Evolutionary conservation across 1,140 invertebrate species (phyloP), one percentile per base, ranked within the genome.

Genomic region (Macrobrachium rosenbergii): DNA sequence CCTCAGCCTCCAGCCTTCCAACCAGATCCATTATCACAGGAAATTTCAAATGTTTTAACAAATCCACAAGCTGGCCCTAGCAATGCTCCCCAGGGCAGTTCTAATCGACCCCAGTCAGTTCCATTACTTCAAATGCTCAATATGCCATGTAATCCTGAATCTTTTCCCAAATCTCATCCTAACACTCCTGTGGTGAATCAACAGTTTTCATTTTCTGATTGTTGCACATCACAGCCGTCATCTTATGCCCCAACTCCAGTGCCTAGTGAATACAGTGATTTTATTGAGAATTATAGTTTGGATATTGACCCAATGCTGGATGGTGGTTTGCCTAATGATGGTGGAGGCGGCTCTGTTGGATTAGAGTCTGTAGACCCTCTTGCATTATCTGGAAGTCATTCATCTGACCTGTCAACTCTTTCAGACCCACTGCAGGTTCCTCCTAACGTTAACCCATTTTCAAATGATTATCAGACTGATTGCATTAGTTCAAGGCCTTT

Each of bases 71-170:
- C 60, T 14, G 76, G 83, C 17, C 59, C 84, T 28, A 77, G 81
- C 45, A 62, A 64, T 23, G 21, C 88, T 59, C 58, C 72, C 12
- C 45, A 67, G 37, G 63, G 60, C 19, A 81, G 75, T 52, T 37
- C 92, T 5, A 94, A 94, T 88, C 93, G 95, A 69, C 96, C 95
- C 6, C 95, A 96, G 90, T 96, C 95, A 0, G 95, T 96, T 37
- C 95, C 95, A 0, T 91, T 96, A n/a, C 94, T 95, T 90, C 93
- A 94, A 79, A 94, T 94, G 94, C 83, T 88, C 43, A 86, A 62
- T 77, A 62, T 78, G 72, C 75, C 76, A 52, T 80, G 80, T 69
- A 78, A 75, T 73, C 73, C 59, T 58, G 86, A 85, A 76, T 60
- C 77, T 60, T 83, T 86, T n/a, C 63, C 90, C 16, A 79, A 86